phyloP scores from a whole-genome alignment of 2,888 invertebrate species.

The Agriopis marginaria region DNA sequence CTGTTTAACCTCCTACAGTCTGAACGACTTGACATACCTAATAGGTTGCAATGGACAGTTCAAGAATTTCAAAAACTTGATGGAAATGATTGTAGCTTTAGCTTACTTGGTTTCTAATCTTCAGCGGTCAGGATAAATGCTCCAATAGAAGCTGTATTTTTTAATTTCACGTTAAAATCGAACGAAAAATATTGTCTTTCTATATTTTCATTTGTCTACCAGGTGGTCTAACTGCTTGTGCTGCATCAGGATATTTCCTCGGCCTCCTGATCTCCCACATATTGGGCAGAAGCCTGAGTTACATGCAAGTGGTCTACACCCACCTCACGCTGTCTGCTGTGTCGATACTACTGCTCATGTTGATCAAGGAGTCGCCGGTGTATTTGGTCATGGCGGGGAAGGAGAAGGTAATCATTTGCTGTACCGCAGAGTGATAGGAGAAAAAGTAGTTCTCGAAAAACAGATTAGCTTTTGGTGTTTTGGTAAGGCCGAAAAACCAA shows the following conservation, averaged over 20 bases:
- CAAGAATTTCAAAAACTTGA: too few species aligned
- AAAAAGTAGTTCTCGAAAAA: too few species aligned
- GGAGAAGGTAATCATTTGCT: constrained; percentile 53
- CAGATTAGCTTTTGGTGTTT: too few species aligned
- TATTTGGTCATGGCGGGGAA: constrained; percentile 62
- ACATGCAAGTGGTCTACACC: constrained; percentile 60
- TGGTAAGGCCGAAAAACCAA: too few species aligned
- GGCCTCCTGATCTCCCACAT: constrained; percentile 70
- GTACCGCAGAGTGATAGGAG: neutral
- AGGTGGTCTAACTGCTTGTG: constrained; percentile 68
- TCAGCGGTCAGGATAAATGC: too few species aligned
- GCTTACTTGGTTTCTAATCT: too few species aligned
- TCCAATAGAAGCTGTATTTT: too few species aligned
- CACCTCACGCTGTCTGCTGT: constrained; percentile 58
- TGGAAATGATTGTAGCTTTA: too few species aligned
- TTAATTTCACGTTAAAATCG: too few species aligned
- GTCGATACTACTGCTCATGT: constrained; percentile 52
- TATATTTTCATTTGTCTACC: neutral
- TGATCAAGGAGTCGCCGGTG: constrained; percentile 67
- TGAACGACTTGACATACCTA: too few species aligned
- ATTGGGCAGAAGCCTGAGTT: constrained; percentile 68
- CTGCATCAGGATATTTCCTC: constrained; percentile 66
- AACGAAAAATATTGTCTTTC: neutral
- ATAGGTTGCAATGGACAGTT: too few species aligned
- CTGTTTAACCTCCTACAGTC: too few species aligned